Evolutionary conservation across 2,888 invertebrate genomes (phyloP), one percentile per base, ranked within the genome.

Genomic region (Bombylius discolor): DNA sequence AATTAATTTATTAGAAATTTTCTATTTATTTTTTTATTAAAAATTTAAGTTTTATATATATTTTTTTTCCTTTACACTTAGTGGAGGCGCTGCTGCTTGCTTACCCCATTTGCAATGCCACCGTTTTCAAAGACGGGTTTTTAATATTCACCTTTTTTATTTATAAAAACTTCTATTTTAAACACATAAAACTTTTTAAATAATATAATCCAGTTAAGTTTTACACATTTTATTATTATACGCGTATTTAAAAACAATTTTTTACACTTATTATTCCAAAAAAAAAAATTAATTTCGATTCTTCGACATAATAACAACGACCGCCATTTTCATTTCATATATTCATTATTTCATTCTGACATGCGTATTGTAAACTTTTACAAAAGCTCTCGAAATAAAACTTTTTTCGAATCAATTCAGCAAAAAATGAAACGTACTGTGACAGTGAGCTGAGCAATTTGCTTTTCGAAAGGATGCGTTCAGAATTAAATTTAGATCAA

Each of bases 291-390:
- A 14, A n/a, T 51, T 55, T 32, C 33, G 39, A 47, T 55, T 42
- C 46, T 49, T 87, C 88, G 87, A 92, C 23, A 93, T 92, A 93
- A 93, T 91, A 93, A 93, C 92, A 94, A 91, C 89, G 85, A 90
- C 87, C 91, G 93, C 93, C 93, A 94, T 94, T 93, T 92, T 90
- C 89, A 90, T 89, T 91, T 56, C 84, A 81, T 81, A 47, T 46
- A 42, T 51, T 55, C 7, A 36, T 36, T 9, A 36, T 36, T 36
- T 36, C 36, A 36, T 36, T 36, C 36, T 9, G 36, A 36, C 6
- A 36, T 9, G 6, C 36, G 36, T 23, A 23, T 23, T 23, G 23
- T 23, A 23, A 23, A 23, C 23, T 23, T 23, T 23, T 23, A 23
- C 23, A 23, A 23, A 23, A 23, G 23, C 23, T 23, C 3, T 23